Conservation (phyloP, 2,113 vertebrate species). For the Perognathus longimembris region DNA sequence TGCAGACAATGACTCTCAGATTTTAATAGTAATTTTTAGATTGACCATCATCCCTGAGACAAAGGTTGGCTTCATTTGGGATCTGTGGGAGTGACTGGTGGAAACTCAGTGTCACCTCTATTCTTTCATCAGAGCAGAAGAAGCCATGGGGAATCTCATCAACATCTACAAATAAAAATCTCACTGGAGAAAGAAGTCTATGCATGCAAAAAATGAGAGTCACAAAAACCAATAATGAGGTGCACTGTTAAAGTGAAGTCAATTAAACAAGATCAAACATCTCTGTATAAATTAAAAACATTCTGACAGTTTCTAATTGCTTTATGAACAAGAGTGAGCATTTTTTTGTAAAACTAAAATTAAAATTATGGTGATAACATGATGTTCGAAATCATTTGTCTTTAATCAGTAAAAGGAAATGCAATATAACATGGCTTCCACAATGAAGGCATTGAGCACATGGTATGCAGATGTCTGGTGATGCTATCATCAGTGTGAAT, state of each 20-base stretch:
- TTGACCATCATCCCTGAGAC: neutral
- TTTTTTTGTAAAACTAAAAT: neutral
- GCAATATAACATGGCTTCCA: no score
- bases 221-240: slow-evolving; percentile 67
- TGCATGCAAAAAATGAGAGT: neutral
- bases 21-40: neutral
- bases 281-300: neutral
- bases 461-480: neutral
- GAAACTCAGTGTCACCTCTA: neutral
- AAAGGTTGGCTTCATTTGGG: slow-evolving; percentile 22
- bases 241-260: slow-evolving; percentile 62
- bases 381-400: neutral
- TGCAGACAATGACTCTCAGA: neutral
- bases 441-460: no score
- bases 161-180: slow-evolving; percentile 1
- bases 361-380: neutral
- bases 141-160: slow-evolving; percentile 41
- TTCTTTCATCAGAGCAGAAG: slow-evolving; percentile 36
- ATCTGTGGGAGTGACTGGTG: neutral
- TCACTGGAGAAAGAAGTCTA: slow-evolving; percentile 60
- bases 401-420: neutral
- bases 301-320: neutral
- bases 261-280: slow-evolving; percentile 61
- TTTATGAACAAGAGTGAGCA: neutral
- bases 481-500: neutral